Conservation (phyloP, 2,888 invertebrate genomes). For the Brachycybe producta region DNA sequence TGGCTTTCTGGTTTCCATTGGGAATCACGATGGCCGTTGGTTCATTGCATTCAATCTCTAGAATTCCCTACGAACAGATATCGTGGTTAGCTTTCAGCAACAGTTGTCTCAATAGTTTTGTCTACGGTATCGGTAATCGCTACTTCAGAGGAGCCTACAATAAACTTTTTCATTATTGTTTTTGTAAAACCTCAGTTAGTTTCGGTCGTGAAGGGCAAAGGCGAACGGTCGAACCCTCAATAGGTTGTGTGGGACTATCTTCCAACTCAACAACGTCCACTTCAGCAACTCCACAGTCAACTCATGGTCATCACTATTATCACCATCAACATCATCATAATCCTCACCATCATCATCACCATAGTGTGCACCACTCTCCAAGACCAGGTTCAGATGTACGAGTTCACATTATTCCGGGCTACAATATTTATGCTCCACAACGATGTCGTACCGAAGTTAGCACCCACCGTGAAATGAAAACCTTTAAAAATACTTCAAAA, state of each 20-base stretch:
- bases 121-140: slow-evolving; percentile 51
- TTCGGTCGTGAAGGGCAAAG: slow-evolving; percentile 40
- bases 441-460: slow-evolving; percentile 23
- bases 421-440: slow-evolving; percentile 35
- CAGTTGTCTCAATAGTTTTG: slow-evolving; percentile 50
- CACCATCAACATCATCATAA: neutral
- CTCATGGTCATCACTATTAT: slow-evolving; percentile 1
- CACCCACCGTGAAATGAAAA: slow-evolving; percentile 23
- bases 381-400: slow-evolving; percentile 39
- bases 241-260: slow-evolving; percentile 6
- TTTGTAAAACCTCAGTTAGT: slow-evolving; percentile 59
- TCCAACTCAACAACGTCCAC: neutral
- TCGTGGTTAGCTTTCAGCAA: slow-evolving; percentile 58
- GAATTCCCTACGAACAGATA: slow-evolving; percentile 44
- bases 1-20: slow-evolving; percentile 53
- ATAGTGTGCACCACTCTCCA: slow-evolving; percentile 5
- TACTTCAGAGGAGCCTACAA: slow-evolving; percentile 55
- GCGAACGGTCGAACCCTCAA: neutral
- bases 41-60: slow-evolving; percentile 25
- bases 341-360: neutral
- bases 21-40: slow-evolving; percentile 46
- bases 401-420: slow-evolving; percentile 60
- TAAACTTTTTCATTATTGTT: slow-evolving; percentile 63
- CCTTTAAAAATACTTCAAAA: slow-evolving; percentile 16
- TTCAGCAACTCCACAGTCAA: neutral